Evolutionary conservation across 2,888 invertebrate species (phyloP).

Genomic region (Trichopria drosophilae): DNA sequence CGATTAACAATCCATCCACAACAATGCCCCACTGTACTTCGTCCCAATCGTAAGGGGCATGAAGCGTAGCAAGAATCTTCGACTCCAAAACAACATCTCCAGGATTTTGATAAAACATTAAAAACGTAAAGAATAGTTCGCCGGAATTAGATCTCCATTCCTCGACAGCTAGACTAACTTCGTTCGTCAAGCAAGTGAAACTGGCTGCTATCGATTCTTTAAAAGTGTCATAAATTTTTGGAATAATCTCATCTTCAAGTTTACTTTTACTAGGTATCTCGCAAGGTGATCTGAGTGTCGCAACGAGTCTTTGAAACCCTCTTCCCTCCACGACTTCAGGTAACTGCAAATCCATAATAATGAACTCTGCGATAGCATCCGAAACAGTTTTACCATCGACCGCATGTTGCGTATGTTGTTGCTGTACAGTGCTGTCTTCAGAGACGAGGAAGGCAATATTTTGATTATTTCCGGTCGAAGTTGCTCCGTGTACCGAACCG

Average conservation of each 20-base stretch:
- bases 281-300: slow-evolving; percentile 58
- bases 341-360: slow-evolving; percentile 58
- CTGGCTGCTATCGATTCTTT: slow-evolving; percentile 52
- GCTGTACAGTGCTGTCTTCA: slow-evolving; percentile 47
- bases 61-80: slow-evolving; percentile 57
- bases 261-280: slow-evolving; percentile 60
- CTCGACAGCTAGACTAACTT: slow-evolving; percentile 57
- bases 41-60: slow-evolving; percentile 55
- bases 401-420: slow-evolving; percentile 30
- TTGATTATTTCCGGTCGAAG: slow-evolving; percentile 33
- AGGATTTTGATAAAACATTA: slow-evolving; percentile 57
- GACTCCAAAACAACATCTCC: slow-evolving; percentile 55
- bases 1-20: slow-evolving; percentile 54
- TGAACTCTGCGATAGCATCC: slow-evolving; percentile 59
- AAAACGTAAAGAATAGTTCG: slow-evolving; percentile 56
- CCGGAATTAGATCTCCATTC: slow-evolving; percentile 58
- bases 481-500: slow-evolving; percentile 16
- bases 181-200: slow-evolving; percentile 46
- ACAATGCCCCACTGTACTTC: slow-evolving; percentile 54
- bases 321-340: slow-evolving; percentile 60
- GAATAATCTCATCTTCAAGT: slow-evolving; percentile 59
- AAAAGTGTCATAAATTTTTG: slow-evolving; percentile 57
- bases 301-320: slow-evolving; percentile 59
- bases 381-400: slow-evolving; percentile 56
- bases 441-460: slow-evolving; percentile 52